Percentiles rank a stretch among this genome's conserved stretches.
These are phyloP conservation scores for Cyprinella venusta DNA, from an alignment of 2,797 vertebrate species.

Conservation along the genomic window DNA sequence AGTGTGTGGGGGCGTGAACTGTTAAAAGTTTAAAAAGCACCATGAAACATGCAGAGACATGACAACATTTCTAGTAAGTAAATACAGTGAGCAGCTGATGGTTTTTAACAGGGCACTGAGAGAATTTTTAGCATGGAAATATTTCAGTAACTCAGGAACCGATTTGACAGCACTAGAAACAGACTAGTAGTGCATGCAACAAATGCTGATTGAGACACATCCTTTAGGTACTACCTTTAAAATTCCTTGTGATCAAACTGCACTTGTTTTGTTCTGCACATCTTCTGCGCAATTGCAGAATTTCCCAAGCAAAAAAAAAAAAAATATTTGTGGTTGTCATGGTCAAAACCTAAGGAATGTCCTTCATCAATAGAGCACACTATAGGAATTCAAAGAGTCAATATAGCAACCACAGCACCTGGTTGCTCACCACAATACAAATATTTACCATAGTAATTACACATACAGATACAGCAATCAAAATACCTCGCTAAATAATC, in stretches of 20 bases:
- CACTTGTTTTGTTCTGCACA: not conserved
- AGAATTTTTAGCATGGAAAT: conserved; percentile 22
- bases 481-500: not conserved
- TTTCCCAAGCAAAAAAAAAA: not conserved
- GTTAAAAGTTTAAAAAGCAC: not conserved
- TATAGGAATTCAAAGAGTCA: not conserved
- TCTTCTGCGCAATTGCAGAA: not conserved
- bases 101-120: conserved; percentile 26
- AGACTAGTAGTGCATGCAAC: conserved; percentile 29
- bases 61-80: conserved; percentile 2
- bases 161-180: conserved; percentile 23
- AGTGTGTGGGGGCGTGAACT: not conserved
- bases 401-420: not conserved
- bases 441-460: not conserved
- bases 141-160: conserved; percentile 15
- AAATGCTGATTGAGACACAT: conserved; percentile 2
- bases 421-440: not conserved
- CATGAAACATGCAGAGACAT: conserved; percentile 21
- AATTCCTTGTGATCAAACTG: not conserved
- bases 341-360: not conserved
- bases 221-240: not conserved
- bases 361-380: not conserved
- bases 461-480: too few relatives aligned
- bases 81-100: conserved; percentile 32
- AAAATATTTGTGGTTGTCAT: not conserved